Base-by-base conservation (phyloP, 2,888 invertebrate genomes). In the Cerastis rubricosa region DNA sequence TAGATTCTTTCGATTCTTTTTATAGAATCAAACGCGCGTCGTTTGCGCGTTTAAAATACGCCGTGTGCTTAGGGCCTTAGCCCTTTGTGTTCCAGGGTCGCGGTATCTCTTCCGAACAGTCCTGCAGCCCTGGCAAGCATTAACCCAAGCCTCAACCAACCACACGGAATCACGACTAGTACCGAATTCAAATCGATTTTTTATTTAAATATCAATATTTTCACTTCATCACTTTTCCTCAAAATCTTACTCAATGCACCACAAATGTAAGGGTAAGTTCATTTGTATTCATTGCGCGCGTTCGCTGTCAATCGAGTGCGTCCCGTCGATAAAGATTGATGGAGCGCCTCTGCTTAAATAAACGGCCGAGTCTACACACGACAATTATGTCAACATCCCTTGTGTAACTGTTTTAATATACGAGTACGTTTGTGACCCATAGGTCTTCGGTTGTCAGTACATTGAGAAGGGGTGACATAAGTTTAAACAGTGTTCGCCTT, bases 201-300 rank as follows among this genome's bases (percentile, higher is more conserved):
- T 11, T 11, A n/a, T 71, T 29, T n/a, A n/a, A 5, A 51, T 29
- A n/a, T n/a, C n/a, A 17, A 67, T 71, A 25, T 22, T 67, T n/a
- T n/a, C n/a, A n/a, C n/a, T n/a, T n/a, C n/a, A n/a, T n/a, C n/a
- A n/a, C 0, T 35, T 66, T 63, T 54, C 0, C 51, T 40, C 57
- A 17, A 35, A 25, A 43, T 74, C 87, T 85, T 72, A 59, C 59
- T 43, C n/a, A 74, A 84, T 88, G 86, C 67, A 81, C 90, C 89
- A 85, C 78, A 81, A 65, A 81, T 85, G 84, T 84, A 89, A 90
- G 88, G 87, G 89, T 80, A 74, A 80, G 87, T 89, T 92, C 90
- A 92, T 93, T 89, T 90, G 92, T 93, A 93, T 93, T 93, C 92
- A 92, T 91, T 91, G 91, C 88, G 88, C 90, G 87, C 88, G 87